A percentile compares a stretch with the other conserved stretches of the same genome.
phyloP scores from a whole-genome alignment of 2,113 vertebrate species.

The Hypocryptadius cinnamomeus region DNA sequence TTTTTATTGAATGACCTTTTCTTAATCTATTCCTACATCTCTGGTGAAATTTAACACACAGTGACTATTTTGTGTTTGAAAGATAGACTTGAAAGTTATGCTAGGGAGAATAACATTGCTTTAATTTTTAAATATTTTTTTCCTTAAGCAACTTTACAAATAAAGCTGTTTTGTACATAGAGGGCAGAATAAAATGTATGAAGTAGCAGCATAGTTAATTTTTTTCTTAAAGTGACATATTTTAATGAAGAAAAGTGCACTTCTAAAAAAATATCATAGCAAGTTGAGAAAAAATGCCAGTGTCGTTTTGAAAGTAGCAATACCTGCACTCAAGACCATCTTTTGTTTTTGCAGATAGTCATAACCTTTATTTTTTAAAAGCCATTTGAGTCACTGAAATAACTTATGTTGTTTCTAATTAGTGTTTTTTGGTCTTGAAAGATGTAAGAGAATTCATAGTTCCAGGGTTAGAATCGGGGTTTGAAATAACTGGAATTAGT shows the following conservation, averaged over 20 bases:
- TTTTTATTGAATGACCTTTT: constrained; percentile 17
- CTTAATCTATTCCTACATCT: neutral
- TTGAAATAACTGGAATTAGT: neutral
- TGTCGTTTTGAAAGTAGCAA: neutral
- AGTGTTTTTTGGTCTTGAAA: neutral
- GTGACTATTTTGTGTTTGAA: neutral
- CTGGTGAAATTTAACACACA: neutral
- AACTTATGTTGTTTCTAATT: neutral
- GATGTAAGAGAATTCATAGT: neutral
- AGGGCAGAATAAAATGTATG: neutral
- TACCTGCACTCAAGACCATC: neutral
- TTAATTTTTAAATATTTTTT: neutral
- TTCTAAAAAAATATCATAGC: neutral
- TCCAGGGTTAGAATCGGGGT: neutral
- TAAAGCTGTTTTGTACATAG: neutral
- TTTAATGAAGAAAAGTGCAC: neutral
- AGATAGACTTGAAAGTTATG: neutral
- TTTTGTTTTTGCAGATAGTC: neutral
- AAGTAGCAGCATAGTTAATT: neutral
- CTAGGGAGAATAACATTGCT: neutral
- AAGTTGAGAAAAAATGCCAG: neutral
- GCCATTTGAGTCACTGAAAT: neutral
- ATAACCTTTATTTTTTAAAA: neutral
- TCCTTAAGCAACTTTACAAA: neutral
- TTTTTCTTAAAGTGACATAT: neutral